Base-by-base conservation (phyloP, 37 sponge, comb jelly and placozoan genomes). In the Aplysina aerophoba region DNA sequence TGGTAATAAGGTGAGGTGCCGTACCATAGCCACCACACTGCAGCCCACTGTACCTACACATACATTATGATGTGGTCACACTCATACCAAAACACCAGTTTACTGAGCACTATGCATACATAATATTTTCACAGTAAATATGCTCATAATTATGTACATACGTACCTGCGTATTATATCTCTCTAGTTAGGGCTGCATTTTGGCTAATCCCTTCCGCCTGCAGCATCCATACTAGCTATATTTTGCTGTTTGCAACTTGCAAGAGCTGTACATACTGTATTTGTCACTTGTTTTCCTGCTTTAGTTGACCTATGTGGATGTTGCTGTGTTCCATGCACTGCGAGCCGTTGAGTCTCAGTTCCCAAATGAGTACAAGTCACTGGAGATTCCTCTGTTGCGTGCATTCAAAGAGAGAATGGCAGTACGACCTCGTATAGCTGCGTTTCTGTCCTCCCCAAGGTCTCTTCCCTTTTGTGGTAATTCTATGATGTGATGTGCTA, bases 371-470 rank as follows among this genome's bases (percentile, higher is more conserved):
- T 90, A 83, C 61, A 31, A 44, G 35, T 16, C 53, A 5, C 34
- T 68, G 57, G 63, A 58, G 14, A 83, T 83, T 57, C 84, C 86
- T 31, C 36, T 38, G 28, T 72, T 90, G 79, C 73, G 55, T 39
- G 90, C 65, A 57, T 90, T 90, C 84, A 90, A 82, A 68, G 69
- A 90, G 44, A 74, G 86, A 38, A 86, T 90, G 79, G 81, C 60
- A 16, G 2, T 72, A 4, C 63, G 87, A 4, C 83, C 86, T 27
- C 53, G 39, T 6, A 90, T 90, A 19, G 74, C 56, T 24, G 83
- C 75, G 33, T 90, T 56, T 80, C 39, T 79, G 1, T 20, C 63
- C 35, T 86, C 84, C 4, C 63, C 84, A 13, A 55, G 87, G 19
- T 55, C 60, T 17, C 30, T 63, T 57, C 64, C 81, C 15, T 89